phyloP scores from a whole-genome alignment of 2,113 vertebrate species.

The Oreochromis aureus region DNA sequence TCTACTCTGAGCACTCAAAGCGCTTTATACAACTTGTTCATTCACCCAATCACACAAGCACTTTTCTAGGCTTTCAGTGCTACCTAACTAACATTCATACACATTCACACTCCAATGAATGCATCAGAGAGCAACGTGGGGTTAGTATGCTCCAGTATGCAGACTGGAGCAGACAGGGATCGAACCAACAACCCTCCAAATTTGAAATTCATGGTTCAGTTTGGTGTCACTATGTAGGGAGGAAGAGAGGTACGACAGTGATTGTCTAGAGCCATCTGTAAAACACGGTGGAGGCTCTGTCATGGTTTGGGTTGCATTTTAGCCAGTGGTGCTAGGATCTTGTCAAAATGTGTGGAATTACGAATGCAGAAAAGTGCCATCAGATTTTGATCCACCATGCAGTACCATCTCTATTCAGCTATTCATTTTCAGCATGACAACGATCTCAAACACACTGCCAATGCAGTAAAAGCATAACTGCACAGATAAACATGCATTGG shows the following conservation, averaged over 20 bases:
- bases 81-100: too few species aligned
- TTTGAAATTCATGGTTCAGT: not conserved
- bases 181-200: not conserved
- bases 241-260: not conserved
- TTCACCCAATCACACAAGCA: too few species aligned
- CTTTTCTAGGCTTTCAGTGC: too few species aligned
- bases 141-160: too few species aligned
- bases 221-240: accelerated
- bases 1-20: too few species aligned
- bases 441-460: not conserved
- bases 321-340: not conserved
- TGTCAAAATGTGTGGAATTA: not conserved
- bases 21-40: too few species aligned
- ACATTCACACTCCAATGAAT: too few species aligned
- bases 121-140: too few species aligned
- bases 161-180: too few species aligned
- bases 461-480: not conserved
- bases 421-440: not conserved
- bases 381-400: not conserved
- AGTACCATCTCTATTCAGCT: not conserved
- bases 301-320: not conserved
- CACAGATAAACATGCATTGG: not conserved
- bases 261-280: not conserved
- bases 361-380: not conserved
- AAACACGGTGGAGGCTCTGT: not conserved